These are phyloP conservation scores for Hydriomena furcata DNA, from an alignment of 2,888 invertebrate species.

Conservation along the genomic window DNA sequence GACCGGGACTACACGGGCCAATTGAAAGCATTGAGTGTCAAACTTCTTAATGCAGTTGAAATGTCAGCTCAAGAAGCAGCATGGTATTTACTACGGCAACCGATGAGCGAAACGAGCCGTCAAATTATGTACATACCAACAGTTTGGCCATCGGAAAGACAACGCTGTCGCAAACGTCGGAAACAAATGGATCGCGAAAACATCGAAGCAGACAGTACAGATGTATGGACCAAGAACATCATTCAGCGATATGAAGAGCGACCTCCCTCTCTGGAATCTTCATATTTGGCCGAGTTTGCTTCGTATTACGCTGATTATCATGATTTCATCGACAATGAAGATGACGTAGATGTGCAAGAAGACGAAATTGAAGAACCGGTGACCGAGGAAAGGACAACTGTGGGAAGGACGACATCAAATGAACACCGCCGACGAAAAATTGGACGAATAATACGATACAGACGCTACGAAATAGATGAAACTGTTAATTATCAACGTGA, in stretches of 20 bases:
- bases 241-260: constrained; percentile 44
- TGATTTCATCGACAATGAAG: constrained; percentile 48
- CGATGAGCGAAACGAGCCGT: constrained; percentile 53
- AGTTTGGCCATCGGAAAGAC: constrained; percentile 56
- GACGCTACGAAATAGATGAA: constrained; percentile 51
- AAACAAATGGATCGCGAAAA: constrained; percentile 44
- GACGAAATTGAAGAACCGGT: constrained; percentile 42
- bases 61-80: constrained; percentile 64
- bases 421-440: constrained; percentile 43
- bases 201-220: constrained; percentile 39
- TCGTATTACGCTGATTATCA: constrained; percentile 43
- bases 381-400: too few species aligned
- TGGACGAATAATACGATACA: constrained; percentile 49
- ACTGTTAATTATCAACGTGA: constrained; percentile 50
- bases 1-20: constrained; percentile 34
- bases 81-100: constrained; percentile 62
- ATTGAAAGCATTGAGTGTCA: constrained; percentile 38
- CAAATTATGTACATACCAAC: constrained; percentile 53
- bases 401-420: constrained; percentile 36
- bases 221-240: constrained; percentile 44
- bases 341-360: constrained; percentile 44
- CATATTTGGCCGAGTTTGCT: constrained; percentile 43
- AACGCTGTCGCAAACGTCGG: constrained; percentile 37
- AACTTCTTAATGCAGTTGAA: constrained; percentile 53
- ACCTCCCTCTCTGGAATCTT: constrained; percentile 37